These are phyloP conservation scores for Dysidea cf. avara DNA, from an alignment of 37 sponge, comb jelly and placozoan genomes.

Conservation along the genomic window DNA sequence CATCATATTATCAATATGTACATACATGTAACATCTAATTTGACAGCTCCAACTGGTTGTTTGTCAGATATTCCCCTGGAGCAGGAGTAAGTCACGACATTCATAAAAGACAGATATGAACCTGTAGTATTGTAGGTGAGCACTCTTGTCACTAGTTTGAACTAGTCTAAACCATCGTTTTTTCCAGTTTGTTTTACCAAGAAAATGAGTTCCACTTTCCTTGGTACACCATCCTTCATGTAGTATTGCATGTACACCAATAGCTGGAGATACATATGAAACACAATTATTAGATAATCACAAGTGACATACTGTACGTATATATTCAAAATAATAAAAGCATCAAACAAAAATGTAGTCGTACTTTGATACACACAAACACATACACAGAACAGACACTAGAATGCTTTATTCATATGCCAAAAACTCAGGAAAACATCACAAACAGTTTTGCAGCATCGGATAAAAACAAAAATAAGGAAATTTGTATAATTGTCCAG, in stretches of 20 bases:
- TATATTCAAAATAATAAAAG: no score
- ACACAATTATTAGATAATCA: no score
- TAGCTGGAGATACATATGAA: no score
- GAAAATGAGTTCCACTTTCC: constrained; percentile 84
- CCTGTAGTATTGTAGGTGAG: constrained; percentile 75
- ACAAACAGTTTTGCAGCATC: no score
- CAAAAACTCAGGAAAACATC: no score
- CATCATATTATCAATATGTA: neutral
- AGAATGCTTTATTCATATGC: no score
- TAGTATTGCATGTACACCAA: constrained; percentile 43
- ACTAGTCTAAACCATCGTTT: constrained; percentile 80
- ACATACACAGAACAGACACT: no score
- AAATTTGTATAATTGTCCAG: no score
- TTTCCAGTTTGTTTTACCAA: constrained; percentile 92
- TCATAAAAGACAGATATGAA: neutral
- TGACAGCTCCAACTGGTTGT: constrained; percentile 76
- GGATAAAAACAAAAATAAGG: no score
- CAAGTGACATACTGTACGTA: no score
- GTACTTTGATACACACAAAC: no score
- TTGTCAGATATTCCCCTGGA: constrained; percentile 59
- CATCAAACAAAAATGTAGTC: no score
- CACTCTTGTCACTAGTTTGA: constrained; percentile 12
- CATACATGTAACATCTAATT: constrained; percentile 72
- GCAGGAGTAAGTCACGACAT: neutral
- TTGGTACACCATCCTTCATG: constrained; percentile 91